Evolutionary conservation across 2,888 invertebrate species (phyloP), one percentile per base, ranked within the genome.

Genomic region (Drosophila rellima): DNA sequence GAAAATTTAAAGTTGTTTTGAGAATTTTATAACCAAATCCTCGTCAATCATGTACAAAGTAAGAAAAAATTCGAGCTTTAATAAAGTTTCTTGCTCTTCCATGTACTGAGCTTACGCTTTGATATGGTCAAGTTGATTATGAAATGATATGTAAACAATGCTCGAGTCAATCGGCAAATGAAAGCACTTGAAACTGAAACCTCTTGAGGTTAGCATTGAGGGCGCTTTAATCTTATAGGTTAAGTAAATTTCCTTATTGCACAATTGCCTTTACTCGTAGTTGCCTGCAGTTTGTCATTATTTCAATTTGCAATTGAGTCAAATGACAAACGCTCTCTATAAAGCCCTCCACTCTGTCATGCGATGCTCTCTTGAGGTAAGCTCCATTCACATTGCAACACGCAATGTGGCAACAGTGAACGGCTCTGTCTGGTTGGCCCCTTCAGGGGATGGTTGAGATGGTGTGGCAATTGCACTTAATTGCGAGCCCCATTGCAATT

Each of bases 261-360:
- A 48, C 47, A 55, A 37, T 63, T 44, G 56, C 52, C 50, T 42
- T 13, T 4, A 23, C 26, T 7, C 26, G 26, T 7, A 44, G 71
- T 35, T 48, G 71, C 48, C 31, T 55, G 74, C 66, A 64, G 60
- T 42, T 73, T 64, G 74, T 73, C 75, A 78, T 75, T 78, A 75
- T 85, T 67, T 76, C 76, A 76, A 80, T 80, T 82, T 85, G 80
- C 64, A 70, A 79, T 64, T 60, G 62, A 79, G 78, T 37, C 68
- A 72, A 79, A 85, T 80, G 86, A 80, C 86, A 79, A 67, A 61
- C 60, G 72, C 52, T 72, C 79, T 82, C 80, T 63, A 78, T 84
- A 69, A 50, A 61, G 52, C 50, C 44, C 52, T 50, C 44, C 70
- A 62, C 74, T 84, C 65, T 61, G 72, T 79, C 80, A 79, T 68